Conservation (phyloP, 2,888 invertebrate genomes). For the Ormyrus pomaceus region DNA sequence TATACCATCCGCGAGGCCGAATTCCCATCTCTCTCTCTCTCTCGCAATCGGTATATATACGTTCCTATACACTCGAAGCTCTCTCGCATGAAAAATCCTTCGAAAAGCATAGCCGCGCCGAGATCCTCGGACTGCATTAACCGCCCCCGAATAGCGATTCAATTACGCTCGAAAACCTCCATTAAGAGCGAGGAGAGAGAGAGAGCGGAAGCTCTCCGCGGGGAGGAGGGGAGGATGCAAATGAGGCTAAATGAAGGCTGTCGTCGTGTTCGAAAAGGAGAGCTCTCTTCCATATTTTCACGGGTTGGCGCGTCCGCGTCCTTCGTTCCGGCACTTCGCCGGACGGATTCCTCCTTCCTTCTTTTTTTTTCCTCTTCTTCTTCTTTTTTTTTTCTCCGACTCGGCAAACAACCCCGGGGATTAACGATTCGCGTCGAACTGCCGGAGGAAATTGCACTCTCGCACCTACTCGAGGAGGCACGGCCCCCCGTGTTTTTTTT, state of each 20-base stretch:
- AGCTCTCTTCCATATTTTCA: conserved; percentile 64
- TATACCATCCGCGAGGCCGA: too few species aligned
- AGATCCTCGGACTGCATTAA: too few species aligned
- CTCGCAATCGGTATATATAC: too few species aligned
- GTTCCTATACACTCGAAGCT: too few species aligned
- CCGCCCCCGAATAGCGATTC: too few species aligned
- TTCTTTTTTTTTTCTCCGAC: background rate
- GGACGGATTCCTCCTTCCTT: background rate
- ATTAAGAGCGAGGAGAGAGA: conserved; percentile 11
- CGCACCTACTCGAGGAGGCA: conserved; percentile 5
- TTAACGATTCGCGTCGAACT: conserved; percentile 54
- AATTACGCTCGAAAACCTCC: background rate
- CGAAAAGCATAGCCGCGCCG: too few species aligned
- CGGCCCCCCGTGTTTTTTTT: background rate
- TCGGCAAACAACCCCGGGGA: conserved; percentile 32
- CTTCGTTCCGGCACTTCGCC: conserved; percentile 60
- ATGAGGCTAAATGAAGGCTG: conserved; percentile 36
- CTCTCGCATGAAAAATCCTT: too few species aligned
- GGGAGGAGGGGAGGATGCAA: conserved; percentile 23
- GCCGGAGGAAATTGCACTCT: conserved; percentile 44
- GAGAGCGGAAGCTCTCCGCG: conserved; percentile 29
- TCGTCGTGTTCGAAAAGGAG: background rate
- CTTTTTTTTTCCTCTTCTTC: background rate
- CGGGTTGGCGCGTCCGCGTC: conserved; percentile 66
- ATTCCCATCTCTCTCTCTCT: too few species aligned